These are phyloP conservation scores for Oryzias curvinotus DNA, from an alignment of 2,113 vertebrate species.

Conservation along the genomic window DNA sequence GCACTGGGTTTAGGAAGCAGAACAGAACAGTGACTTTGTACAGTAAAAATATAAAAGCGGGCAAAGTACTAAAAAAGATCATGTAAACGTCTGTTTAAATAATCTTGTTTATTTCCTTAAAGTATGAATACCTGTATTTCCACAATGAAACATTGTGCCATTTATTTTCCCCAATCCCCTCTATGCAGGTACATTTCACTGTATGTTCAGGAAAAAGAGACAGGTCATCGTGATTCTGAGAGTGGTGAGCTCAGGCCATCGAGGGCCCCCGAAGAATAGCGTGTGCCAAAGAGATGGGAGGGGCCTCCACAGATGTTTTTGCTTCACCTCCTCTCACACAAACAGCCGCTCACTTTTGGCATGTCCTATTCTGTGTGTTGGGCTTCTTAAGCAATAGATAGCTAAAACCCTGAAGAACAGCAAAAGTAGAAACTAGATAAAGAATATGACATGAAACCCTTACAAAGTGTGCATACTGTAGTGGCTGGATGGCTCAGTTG, in stretches of 20 bases:
- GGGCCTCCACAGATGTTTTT: conserved; percentile 60
- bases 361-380: conserved; percentile 5
- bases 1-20: too few relatives aligned
- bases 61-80: too few relatives aligned
- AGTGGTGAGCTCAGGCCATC: conserved; percentile 35
- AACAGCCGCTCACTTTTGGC: conserved; percentile 14
- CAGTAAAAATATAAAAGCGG: too few relatives aligned
- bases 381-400: background rate
- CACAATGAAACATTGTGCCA: background rate
- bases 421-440: too few relatives aligned
- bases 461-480: too few relatives aligned
- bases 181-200: conserved; percentile 5
- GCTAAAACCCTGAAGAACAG: too few relatives aligned
- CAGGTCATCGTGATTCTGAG: conserved; percentile 22
- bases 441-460: too few relatives aligned
- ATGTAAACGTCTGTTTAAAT: too few relatives aligned
- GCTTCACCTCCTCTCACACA: conserved; percentile 12
- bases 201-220: background rate
- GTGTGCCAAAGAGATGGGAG: conserved; percentile 40
- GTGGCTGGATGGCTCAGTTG: too few relatives aligned
- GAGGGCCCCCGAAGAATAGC: conserved; percentile 49
- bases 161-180: background rate
- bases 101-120: too few relatives aligned
- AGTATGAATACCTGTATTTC: too few relatives aligned
- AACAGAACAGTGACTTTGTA: too few relatives aligned